Evolutionary conservation across 2,888 invertebrate species (phyloP).

Genomic region (Deilephila elpenor): DNA sequence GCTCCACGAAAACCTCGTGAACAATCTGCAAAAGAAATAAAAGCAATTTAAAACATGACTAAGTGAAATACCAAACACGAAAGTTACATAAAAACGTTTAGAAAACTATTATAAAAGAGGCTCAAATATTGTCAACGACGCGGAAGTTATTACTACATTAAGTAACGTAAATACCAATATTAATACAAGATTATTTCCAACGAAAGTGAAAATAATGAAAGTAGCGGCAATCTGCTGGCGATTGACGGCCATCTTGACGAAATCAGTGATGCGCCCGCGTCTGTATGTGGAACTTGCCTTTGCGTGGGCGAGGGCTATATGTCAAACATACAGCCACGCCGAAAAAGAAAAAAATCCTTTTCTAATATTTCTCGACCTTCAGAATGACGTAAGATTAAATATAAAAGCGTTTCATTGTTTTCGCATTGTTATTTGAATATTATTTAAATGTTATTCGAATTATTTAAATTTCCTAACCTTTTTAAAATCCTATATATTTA

Average conservation of each 20-base stretch:
- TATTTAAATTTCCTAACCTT: too few relatives aligned
- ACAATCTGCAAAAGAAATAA: conserved; percentile 57
- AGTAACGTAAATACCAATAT: conserved; percentile 53
- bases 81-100: neutral
- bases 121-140: conserved; percentile 50
- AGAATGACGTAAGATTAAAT: neutral
- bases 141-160: conserved; percentile 46
- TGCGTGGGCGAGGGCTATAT: conserved; percentile 51
- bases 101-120: conserved; percentile 15
- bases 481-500: too few relatives aligned
- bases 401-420: neutral
- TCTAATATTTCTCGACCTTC: neutral
- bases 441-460: neutral
- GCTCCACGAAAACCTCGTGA: conserved; percentile 46
- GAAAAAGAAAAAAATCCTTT: conserved; percentile 29
- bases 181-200: conserved; percentile 60
- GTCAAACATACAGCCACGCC: conserved; percentile 37
- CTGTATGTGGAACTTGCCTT: conserved; percentile 49
- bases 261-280: conserved; percentile 53
- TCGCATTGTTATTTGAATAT: neutral
- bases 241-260: conserved; percentile 63
- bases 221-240: conserved; percentile 64
- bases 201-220: conserved; percentile 80
- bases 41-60: conserved; percentile 31
- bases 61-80: neutral